phyloP scores from a whole-genome alignment of 2,888 invertebrate genomes.

The Lasioglossum zephyrum region DNA sequence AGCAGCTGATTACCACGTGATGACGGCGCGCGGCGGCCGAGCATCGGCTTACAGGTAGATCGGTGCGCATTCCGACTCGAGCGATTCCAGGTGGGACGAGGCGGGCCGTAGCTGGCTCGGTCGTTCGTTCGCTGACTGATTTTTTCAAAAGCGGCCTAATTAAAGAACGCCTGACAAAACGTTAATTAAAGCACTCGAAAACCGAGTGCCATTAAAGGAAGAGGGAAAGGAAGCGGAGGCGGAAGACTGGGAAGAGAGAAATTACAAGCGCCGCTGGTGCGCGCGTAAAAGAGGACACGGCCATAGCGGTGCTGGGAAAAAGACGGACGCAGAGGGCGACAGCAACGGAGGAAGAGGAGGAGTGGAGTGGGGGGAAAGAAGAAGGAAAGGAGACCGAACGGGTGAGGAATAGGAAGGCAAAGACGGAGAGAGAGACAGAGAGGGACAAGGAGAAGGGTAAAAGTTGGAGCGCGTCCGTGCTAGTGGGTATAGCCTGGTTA shows the following conservation, averaged over 20 bases:
- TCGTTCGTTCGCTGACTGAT: conserved; percentile 71
- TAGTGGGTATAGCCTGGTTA: conserved; percentile 70
- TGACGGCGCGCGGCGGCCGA: not conserved
- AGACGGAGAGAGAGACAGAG: not conserved
- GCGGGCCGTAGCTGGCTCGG: not conserved
- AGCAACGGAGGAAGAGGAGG: not conserved
- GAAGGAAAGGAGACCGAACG: conserved; percentile 9
- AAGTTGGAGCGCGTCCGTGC: conserved; percentile 78
- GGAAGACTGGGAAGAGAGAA: conserved; percentile 69
- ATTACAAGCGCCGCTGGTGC: conserved; percentile 73
- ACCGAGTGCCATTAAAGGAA: conserved; percentile 78
- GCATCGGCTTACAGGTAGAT: conserved; percentile 28
- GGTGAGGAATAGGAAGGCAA: not conserved
- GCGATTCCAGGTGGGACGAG: conserved; percentile 8
- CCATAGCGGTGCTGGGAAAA: not conserved
- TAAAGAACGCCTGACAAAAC: conserved; percentile 78
- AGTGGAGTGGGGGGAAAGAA: not conserved
- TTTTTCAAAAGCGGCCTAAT: conserved; percentile 80
- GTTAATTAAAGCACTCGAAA: conserved; percentile 81
- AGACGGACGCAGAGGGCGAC: conserved; percentile 1
- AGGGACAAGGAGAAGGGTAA: conserved; percentile 68
- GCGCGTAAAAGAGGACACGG: conserved; percentile 57
- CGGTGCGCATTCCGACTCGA: conserved; percentile 22
- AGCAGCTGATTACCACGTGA: conserved; percentile 18
- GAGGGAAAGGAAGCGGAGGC: conserved; percentile 47